Base-by-base conservation (phyloP, 2,888 invertebrate species). In the Hemistola chrysoprasaria region DNA sequence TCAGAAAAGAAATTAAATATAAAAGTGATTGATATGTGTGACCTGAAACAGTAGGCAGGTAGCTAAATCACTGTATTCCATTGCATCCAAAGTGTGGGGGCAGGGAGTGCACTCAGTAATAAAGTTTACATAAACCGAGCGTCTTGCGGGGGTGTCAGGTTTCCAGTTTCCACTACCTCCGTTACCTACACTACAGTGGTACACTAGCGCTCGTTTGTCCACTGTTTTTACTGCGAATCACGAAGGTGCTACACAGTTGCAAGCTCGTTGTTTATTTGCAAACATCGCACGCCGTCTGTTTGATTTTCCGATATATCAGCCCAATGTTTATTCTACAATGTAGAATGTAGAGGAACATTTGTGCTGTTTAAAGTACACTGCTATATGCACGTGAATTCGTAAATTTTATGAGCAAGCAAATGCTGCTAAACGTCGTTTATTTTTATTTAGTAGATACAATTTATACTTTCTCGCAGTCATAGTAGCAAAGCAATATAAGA, bases 211-310 rank as follows among this genome's bases (percentile, higher is more conserved):
- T 59, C 73, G 70, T 73, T 73, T 67, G 73, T 71, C 75, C 76
- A 71, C 70, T 84, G 81, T 83, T 86, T 84, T 84, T 73, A 76
- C 75, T 78, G 71, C 75, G 65, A 84, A 84, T 87, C 85, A 81
- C 79, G 75, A 64, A 75, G 66, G 65, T 65, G 62, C 72, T 73
- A 78, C 81, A 78, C 68, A 76, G 79, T 83, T 82, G 81, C 77
- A 67, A 59, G 63, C 63, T 65, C 62, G 56, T 56, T 72, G 75
- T 79, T 80, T 81, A 78, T 82, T 78, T 79, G 74, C 72, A 71
- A 78, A 78, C 75, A 73, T 65, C 59, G 64, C 71, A 55, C 64
- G 38, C 34, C 43, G 68, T 70, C 66, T 73, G 67, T 77, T 78
- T 74, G 73, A 71, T 73, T 75, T 78, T 69, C 67, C 71, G 65